phyloP scores from a whole-genome alignment of 1,140 invertebrate species.

The Drosophila neocordata region DNA sequence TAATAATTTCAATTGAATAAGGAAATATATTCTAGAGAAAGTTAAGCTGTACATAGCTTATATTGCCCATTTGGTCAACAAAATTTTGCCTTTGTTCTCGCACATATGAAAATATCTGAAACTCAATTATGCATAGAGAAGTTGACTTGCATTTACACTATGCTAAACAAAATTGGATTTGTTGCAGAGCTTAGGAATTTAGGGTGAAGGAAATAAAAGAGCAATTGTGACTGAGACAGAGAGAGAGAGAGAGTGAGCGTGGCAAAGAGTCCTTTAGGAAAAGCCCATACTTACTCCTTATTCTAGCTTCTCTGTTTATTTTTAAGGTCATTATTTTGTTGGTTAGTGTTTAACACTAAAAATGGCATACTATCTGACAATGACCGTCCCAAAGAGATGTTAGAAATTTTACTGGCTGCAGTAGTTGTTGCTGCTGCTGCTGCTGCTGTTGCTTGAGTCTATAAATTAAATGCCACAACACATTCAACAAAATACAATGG shows the following conservation, averaged over 20 bases:
- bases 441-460: conserved; percentile 35
- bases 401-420: neutral
- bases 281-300: no score
- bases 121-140: conserved; percentile 4
- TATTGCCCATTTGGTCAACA: neutral
- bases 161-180: neutral
- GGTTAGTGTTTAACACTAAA: neutral
- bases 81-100: conserved; percentile 10
- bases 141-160: neutral
- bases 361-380: neutral
- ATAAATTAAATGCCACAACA: conserved; percentile 68
- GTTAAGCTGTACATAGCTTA: conserved; percentile 13
- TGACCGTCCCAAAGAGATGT: neutral
- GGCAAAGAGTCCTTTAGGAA: no score
- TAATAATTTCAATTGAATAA: conserved; percentile 78
- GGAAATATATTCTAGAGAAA: conserved; percentile 51
- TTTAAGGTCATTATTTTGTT: neutral
- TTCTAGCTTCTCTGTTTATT: no score
- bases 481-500: conserved; percentile 57
- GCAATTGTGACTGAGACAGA: no score
- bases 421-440: no score
- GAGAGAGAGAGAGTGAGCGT: no score
- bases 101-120: conserved; percentile 2
- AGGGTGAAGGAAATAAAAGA: no score
- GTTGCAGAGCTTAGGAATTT: no score